These are phyloP conservation scores for Psilanteris sp. DNA, from an alignment of 1,140 invertebrate species.

Conservation along the genomic window DNA sequence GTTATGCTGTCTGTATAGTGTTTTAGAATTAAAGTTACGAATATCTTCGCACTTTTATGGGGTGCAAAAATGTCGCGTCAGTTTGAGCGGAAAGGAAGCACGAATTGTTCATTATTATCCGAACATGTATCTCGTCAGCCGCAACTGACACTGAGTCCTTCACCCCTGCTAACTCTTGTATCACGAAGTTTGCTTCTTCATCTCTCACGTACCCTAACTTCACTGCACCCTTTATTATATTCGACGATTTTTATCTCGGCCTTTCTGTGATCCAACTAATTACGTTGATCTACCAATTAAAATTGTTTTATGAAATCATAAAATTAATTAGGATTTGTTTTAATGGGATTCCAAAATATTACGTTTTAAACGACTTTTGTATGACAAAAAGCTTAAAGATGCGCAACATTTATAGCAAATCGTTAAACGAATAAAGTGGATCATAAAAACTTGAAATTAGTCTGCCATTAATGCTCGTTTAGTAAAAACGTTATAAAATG, in stretches of 20 bases:
- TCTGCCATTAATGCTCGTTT: slow-evolving; percentile 18
- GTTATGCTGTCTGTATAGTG: too few species aligned
- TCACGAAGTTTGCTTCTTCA: slow-evolving; percentile 59
- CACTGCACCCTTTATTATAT: slow-evolving; percentile 34
- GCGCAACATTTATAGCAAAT: slow-evolving; percentile 36
- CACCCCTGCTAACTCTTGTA: slow-evolving; percentile 51
- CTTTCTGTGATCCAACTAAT: slow-evolving; percentile 25
- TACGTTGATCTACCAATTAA: slow-evolving; percentile 11
- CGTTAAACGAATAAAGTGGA: slow-evolving; percentile 37
- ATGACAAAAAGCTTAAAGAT: slow-evolving; percentile 3
- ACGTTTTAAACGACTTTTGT: slow-evolving; percentile 10
- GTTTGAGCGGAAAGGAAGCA: slow-evolving; percentile 48
- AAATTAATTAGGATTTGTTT: slow-evolving; percentile 1
- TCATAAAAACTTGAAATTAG: slow-evolving; percentile 50
- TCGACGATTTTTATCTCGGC: slow-evolving; percentile 39
- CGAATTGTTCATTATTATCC: slow-evolving; percentile 70
- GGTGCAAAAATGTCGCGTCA: slow-evolving; percentile 35
- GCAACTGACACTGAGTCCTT: slow-evolving; percentile 64
- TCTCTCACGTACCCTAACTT: slow-evolving; percentile 33
- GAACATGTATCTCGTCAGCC: slow-evolving; percentile 68
- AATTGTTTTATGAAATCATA: slow-evolving; percentile 23
- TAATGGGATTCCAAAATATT: slow-evolving; percentile 32
- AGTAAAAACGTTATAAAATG: slow-evolving; percentile 42
- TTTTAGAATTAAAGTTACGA: slow-evolving; percentile 35
- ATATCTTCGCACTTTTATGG: slow-evolving; percentile 10